These are phyloP conservation scores for Erebia aethiops DNA, from an alignment of 2,888 invertebrate species.

Conservation along the genomic window DNA sequence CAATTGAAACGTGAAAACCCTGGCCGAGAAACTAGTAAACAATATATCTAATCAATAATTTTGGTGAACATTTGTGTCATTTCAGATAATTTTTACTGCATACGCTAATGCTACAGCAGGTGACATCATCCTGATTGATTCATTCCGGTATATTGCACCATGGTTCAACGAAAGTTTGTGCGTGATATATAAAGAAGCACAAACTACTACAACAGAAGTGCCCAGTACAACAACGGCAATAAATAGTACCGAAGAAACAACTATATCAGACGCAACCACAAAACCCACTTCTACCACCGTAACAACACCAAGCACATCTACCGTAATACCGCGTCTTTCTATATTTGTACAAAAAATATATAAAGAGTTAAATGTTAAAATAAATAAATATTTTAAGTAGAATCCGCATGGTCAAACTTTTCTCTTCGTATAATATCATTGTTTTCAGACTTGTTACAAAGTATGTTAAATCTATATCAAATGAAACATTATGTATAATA, in stretches of 20 bases:
- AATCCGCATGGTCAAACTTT: background rate
- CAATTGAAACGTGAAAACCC: too few species aligned
- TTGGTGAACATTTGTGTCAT: background rate
- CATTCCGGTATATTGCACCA: conserved; percentile 21
- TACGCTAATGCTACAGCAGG: background rate
- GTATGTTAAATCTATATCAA: too few species aligned
- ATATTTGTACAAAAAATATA: background rate
- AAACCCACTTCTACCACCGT: background rate
- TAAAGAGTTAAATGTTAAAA: background rate
- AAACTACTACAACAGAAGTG: background rate
- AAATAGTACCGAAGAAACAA: background rate
- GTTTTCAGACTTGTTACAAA: too few species aligned
- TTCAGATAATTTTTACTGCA: conserved; percentile 29
- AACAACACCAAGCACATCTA: too few species aligned
- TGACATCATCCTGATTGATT: background rate
- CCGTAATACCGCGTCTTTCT: background rate
- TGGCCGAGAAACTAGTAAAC: too few species aligned
- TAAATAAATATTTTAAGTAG: background rate
- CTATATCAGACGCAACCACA: too few species aligned
- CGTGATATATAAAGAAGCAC: conserved; percentile 20
- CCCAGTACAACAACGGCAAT: background rate
- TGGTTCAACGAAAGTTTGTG: conserved; percentile 21
- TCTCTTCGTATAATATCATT: background rate
- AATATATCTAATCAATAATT: background rate
- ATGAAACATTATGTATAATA: too few species aligned